These are phyloP conservation scores for Bellardia bayeri DNA, from an alignment of 2,888 invertebrate genomes.

Conservation along the genomic window DNA sequence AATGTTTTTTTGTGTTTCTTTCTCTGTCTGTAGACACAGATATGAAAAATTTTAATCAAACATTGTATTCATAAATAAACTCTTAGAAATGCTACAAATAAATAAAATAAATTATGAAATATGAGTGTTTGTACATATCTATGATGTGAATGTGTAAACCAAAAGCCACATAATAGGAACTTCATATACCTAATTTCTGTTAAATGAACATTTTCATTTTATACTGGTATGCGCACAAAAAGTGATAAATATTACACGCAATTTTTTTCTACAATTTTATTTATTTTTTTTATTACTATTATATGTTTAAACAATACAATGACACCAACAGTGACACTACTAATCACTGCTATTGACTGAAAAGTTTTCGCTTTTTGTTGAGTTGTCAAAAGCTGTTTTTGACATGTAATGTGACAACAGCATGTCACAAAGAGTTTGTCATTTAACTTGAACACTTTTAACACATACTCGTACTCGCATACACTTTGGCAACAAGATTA, in stretches of 20 bases:
- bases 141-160: conserved; percentile 28
- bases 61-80: conserved; percentile 34
- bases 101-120: conserved; percentile 43
- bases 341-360: conserved; percentile 63
- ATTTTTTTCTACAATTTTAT: conserved; percentile 35
- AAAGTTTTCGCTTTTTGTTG: conserved; percentile 64
- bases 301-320: conserved; percentile 41
- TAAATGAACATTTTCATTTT: neutral
- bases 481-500: neutral
- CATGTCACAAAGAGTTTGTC: conserved; percentile 70
- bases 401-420: conserved; percentile 68
- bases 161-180: conserved; percentile 1
- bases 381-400: conserved; percentile 60
- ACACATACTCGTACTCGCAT: neutral
- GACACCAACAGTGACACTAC: conserved; percentile 71
- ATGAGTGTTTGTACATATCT: conserved; percentile 7
- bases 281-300: conserved; percentile 24
- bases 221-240: conserved; percentile 53
- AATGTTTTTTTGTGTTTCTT: conserved; percentile 22
- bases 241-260: conserved; percentile 63
- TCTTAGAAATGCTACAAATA: conserved; percentile 30
- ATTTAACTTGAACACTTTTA: conserved; percentile 56
- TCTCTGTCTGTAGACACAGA: neutral
- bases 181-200: conserved; percentile 20
- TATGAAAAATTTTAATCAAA: conserved; percentile 1